Conservation (phyloP, 2,113 vertebrate species). For the Gallinago media region DNA sequence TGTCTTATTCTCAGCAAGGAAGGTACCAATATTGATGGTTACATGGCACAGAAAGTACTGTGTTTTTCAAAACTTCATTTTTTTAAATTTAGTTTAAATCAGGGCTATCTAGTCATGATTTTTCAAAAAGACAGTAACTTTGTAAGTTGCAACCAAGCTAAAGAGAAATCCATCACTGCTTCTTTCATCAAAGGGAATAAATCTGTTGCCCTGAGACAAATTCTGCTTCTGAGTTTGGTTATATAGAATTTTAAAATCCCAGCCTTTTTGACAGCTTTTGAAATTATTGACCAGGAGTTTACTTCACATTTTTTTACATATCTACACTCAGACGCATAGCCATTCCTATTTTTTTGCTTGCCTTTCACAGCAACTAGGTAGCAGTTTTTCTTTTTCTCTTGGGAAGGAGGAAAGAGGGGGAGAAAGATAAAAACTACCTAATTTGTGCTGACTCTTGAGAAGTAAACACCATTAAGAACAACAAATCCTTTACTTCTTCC, state of each 20-base stretch:
- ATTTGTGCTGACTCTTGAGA: background rate
- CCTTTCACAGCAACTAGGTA: background rate
- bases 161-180: background rate
- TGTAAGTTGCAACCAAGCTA: background rate
- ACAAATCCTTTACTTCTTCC: background rate
- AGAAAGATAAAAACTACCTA: background rate
- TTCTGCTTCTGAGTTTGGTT: background rate
- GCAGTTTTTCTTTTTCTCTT: background rate
- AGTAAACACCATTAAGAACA: background rate
- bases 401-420: fast-evolving
- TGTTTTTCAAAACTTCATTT: background rate
- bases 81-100: background rate
- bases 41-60: background rate
- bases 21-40: background rate
- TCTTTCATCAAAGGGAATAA: background rate
- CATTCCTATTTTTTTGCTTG: background rate
- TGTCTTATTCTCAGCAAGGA: background rate
- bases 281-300: background rate
- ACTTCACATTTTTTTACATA: background rate
- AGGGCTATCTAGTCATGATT: background rate
- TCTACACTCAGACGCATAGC: background rate
- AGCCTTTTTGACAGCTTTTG: background rate
- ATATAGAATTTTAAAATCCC: background rate
- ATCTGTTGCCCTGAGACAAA: background rate
- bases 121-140: background rate